phyloP scores from a whole-genome alignment of 1,140 invertebrate species.

The Eulimnadia texana region DNA sequence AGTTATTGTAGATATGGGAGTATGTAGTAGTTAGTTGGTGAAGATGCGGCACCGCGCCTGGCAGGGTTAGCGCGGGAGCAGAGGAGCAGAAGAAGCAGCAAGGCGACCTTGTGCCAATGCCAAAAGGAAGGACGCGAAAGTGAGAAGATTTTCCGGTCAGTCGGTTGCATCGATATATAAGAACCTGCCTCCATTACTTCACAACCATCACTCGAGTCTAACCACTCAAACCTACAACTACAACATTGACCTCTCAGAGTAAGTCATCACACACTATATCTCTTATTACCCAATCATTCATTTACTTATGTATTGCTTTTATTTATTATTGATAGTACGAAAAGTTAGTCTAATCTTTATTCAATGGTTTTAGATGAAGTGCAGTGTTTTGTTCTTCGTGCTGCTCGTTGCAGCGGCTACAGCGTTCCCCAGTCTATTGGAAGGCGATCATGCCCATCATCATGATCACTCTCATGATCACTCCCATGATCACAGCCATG shows the following conservation, averaged over 20 bases:
- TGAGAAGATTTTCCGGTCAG: not conserved
- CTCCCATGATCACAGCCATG: not conserved
- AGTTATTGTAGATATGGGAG: no score
- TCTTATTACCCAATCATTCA: not conserved
- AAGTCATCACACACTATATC: not conserved
- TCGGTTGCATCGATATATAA: not conserved
- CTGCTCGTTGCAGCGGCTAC: not conserved
- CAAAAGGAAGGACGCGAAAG: conserved; percentile 9
- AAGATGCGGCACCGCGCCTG: no score
- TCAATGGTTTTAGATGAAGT: not conserved
- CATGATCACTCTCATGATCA: not conserved
- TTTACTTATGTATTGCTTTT: not conserved
- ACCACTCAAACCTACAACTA: not conserved
- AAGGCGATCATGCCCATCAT: conserved; percentile 6
- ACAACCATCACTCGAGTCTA: not conserved
- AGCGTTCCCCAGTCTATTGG: not conserved
- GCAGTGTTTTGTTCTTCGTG: not conserved
- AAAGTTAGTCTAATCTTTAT: not conserved
- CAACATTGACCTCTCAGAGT: not conserved
- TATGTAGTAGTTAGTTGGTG: no score
- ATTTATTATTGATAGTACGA: not conserved
- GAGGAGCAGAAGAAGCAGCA: no score
- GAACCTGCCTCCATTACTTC: not conserved
- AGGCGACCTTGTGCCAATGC: conserved; percentile 3
- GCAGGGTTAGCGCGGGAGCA: no score